Conservation (phyloP, 2,113 vertebrate species). For the Oxyura jamaicensis region DNA sequence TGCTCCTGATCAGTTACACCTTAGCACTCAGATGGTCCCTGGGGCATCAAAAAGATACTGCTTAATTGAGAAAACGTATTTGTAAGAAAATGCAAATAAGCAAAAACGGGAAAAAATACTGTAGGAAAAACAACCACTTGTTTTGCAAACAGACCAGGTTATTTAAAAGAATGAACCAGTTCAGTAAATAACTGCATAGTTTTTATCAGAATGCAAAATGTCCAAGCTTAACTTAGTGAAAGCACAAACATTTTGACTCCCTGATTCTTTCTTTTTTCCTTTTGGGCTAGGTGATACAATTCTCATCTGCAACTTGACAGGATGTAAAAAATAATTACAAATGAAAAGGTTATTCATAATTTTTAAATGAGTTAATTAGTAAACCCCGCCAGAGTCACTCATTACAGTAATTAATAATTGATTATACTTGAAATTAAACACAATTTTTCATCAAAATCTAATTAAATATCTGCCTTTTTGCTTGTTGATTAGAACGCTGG, state of each 20-base stretch:
- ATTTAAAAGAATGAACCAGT: not conserved
- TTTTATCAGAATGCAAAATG: not conserved
- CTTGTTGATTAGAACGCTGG: conserved; percentile 87
- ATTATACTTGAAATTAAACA: conserved; percentile 98
- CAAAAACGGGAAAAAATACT: not conserved
- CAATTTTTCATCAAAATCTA: conserved; percentile 98
- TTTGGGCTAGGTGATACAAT: conserved; percentile 57
- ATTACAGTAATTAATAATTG: conserved; percentile 98
- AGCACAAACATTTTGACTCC: conserved; percentile 15
- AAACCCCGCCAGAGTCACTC: conserved; percentile 88
- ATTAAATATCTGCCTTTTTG: conserved; percentile 89
- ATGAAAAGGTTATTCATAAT: conserved; percentile 94
- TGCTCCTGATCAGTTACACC: not conserved
- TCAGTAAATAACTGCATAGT: not conserved
- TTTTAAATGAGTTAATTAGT: conserved; percentile 98
- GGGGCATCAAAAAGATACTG: not conserved
- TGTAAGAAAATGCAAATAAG: not conserved
- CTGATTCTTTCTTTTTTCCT: not conserved
- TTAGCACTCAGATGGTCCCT: not conserved
- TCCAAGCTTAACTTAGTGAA: not conserved
- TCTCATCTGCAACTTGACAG: conserved; percentile 76
- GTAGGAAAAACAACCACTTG: not conserved
- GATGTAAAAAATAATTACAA: conserved; percentile 84
- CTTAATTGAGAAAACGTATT: not conserved
- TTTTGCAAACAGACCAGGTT: not conserved